These are phyloP conservation scores for Drosophila helvetica DNA, from an alignment of 2,888 invertebrate species.

Conservation along the genomic window DNA sequence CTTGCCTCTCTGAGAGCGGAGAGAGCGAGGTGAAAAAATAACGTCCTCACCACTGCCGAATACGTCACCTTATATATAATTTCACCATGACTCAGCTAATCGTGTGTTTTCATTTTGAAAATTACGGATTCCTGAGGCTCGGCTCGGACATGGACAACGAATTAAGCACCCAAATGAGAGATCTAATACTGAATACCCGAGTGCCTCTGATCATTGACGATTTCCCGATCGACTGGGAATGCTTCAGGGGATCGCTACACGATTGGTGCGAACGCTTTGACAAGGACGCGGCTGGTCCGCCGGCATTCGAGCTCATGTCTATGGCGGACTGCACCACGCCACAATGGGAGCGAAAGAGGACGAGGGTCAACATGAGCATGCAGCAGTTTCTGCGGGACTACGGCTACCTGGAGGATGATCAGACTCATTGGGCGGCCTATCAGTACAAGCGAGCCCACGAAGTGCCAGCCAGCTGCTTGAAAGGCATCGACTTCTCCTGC, in stretches of 20 bases:
- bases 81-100: too few species aligned
- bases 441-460: constrained; percentile 77
- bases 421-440: constrained; percentile 68
- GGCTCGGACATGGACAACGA: too few species aligned
- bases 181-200: constrained; percentile 81
- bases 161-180: constrained; percentile 35
- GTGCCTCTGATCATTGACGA: constrained; percentile 79
- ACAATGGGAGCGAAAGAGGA: constrained; percentile 92
- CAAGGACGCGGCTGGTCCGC: constrained; percentile 14
- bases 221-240: constrained; percentile 75
- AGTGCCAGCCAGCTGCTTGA: constrained; percentile 77
- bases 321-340: constrained; percentile 84
- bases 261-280: constrained; percentile 79
- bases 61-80: too few species aligned
- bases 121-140: too few species aligned
- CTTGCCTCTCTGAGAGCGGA: too few species aligned
- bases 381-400: constrained; percentile 86
- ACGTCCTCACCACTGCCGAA: too few species aligned
- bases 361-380: constrained; percentile 86
- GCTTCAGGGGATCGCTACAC: constrained; percentile 70
- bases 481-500: constrained; percentile 86
- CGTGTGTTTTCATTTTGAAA: too few species aligned
- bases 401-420: neutral
- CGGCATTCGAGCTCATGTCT: constrained; percentile 72
- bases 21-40: too few species aligned